These are phyloP conservation scores for Anhinga rufa DNA, from an alignment of 2,113 vertebrate species.

Conservation along the genomic window DNA sequence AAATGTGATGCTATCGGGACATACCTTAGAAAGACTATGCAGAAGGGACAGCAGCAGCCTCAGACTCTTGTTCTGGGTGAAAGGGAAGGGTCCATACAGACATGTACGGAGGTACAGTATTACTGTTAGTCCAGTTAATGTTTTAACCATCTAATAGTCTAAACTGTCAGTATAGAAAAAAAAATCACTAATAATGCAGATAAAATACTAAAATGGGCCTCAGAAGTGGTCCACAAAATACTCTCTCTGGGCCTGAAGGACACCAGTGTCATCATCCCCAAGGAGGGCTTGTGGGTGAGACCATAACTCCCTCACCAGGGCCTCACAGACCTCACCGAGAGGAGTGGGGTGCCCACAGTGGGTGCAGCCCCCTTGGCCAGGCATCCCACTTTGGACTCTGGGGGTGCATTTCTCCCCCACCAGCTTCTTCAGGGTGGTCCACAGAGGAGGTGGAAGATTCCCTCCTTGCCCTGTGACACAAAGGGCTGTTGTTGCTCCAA, in stretches of 20 bases:
- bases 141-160: neutral
- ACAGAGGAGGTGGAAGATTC: neutral
- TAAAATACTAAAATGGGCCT: neutral
- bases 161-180: neutral
- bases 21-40: neutral
- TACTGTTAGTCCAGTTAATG: neutral
- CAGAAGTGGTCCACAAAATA: neutral
- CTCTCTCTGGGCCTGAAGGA: neutral
- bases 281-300: too few species aligned
- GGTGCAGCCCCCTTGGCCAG: neutral
- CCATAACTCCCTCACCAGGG: neutral
- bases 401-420: neutral
- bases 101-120: neutral
- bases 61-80: neutral
- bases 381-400: fast-evolving
- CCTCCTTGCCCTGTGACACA: neutral
- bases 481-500: neutral
- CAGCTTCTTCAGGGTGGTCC: neutral
- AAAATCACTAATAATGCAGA: neutral
- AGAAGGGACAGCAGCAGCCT: neutral
- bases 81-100: neutral
- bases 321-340: neutral
- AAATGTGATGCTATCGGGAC: neutral
- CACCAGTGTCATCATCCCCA: neutral
- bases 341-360: neutral